A percentile compares a stretch with the other conserved stretches of the same genome.
phyloP scores from a whole-genome alignment of 2,888 invertebrate genomes.

The Hydroisotoma schaefferi region DNA sequence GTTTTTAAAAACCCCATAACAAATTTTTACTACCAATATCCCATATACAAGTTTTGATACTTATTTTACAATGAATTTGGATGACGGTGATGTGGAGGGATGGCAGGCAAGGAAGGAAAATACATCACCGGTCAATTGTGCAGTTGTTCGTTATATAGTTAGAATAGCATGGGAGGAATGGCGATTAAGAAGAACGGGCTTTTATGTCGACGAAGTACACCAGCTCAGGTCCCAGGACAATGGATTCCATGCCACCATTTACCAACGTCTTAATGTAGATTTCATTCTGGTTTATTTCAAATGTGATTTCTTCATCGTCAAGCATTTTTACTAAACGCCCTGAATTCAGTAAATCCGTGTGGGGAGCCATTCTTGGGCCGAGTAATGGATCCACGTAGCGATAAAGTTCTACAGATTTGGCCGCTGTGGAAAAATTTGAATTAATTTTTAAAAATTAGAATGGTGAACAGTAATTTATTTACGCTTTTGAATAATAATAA shows the following conservation, averaged over 20 bases:
- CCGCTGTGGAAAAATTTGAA: slow-evolving; percentile 55
- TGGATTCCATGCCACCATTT: neutral
- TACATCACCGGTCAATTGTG: no score
- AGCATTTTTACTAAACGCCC: slow-evolving; percentile 59
- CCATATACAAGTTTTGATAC: no score
- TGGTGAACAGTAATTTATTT: neutral
- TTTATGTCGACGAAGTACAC: slow-evolving; percentile 22
- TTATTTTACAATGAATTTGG: no score
- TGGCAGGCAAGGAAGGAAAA: no score
- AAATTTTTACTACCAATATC: no score
- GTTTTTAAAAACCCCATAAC: no score
- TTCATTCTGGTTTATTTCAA: slow-evolving; percentile 24
- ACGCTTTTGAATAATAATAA: slow-evolving; percentile 3
- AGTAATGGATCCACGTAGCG: slow-evolving; percentile 70
- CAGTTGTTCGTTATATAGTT: no score
- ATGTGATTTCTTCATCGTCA: slow-evolving; percentile 54
- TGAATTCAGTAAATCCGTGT: slow-evolving; percentile 58
- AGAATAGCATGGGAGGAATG: neutral
- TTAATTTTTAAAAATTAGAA: slow-evolving; percentile 6
- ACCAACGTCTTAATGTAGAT: neutral
- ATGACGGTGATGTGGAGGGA: no score
- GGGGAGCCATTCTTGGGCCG: slow-evolving; percentile 74
- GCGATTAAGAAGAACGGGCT: neutral
- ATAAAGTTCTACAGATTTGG: slow-evolving; percentile 65
- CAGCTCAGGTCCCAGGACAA: slow-evolving; percentile 22